These are phyloP conservation scores for Montipora efflorescens DNA, from an alignment of 64 coral and sea anemone genomes.

Conservation along the genomic window DNA sequence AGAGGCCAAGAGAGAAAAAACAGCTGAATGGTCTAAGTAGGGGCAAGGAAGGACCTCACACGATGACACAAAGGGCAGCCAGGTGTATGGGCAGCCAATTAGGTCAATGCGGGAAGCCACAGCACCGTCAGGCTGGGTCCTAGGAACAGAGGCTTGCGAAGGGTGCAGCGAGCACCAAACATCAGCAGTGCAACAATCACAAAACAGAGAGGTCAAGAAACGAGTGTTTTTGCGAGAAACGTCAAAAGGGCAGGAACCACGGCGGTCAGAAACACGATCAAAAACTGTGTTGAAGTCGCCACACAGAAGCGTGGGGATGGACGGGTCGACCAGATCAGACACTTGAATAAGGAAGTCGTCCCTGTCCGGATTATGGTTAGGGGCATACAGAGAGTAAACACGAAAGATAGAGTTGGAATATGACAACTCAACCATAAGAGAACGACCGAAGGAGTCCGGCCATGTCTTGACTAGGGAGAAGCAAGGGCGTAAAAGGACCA, in stretches of 20 bases:
- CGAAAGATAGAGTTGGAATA: not conserved
- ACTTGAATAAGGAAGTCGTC: not conserved
- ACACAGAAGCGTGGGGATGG: not conserved
- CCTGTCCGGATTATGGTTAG: not conserved
- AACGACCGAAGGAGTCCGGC: not conserved
- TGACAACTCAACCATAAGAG: not conserved
- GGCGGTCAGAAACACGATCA: not conserved
- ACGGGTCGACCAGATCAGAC: not conserved
- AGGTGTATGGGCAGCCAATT: not conserved
- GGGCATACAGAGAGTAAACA: not conserved
- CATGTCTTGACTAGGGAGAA: no score
- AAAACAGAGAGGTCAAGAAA: not conserved
- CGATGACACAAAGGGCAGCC: not conserved
- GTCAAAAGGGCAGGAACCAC: not conserved
- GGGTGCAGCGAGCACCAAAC: not conserved
- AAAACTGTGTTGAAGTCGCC: not conserved
- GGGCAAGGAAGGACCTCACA: not conserved
- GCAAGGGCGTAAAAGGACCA: not conserved
- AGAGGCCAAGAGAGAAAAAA: not conserved
- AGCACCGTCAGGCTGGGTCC: not conserved
- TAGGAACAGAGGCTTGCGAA: not conserved
- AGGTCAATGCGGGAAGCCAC: not conserved
- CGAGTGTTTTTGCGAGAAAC: not conserved
- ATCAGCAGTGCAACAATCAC: not conserved
- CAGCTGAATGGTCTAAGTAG: slow-evolving; percentile 35